Conservation (phyloP, 1,140 invertebrate genomes). For the Wasmannia auropunctata region DNA sequence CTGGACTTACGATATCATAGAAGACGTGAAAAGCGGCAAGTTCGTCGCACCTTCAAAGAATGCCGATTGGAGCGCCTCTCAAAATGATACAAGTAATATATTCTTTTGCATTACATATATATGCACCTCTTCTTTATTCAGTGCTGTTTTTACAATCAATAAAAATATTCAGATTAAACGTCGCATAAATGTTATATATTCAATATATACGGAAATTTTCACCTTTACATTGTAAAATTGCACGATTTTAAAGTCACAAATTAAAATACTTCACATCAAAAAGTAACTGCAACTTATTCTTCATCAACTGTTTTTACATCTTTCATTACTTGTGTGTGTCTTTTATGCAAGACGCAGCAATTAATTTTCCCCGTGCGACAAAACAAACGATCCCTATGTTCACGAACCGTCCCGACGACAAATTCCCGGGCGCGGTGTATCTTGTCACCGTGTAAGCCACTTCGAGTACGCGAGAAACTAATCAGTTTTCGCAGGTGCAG, state of each 20-base stretch:
- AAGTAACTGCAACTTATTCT: background rate
- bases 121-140: background rate
- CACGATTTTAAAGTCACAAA: background rate
- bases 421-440: background rate
- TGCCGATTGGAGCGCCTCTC: slow-evolving; percentile 70
- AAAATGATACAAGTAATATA: slow-evolving; percentile 42
- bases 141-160: slow-evolving; percentile 15
- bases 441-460: background rate
- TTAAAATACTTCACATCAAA: background rate
- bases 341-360: slow-evolving; percentile 2
- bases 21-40: slow-evolving; percentile 68
- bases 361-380: background rate
- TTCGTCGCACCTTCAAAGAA: slow-evolving; percentile 68
- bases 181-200: background rate
- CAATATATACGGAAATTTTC: background rate
- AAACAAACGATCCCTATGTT: background rate
- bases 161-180: background rate
- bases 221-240: background rate
- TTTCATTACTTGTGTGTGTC: background rate
- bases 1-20: slow-evolving; percentile 84
- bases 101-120: background rate
- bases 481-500: slow-evolving; percentile 36
- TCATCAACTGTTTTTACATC: background rate
- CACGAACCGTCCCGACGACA: background rate
- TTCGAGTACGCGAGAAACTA: background rate